Evolutionary conservation across 2,888 invertebrate genomes (phyloP).

Genomic region (Cephalotes varians): DNA sequence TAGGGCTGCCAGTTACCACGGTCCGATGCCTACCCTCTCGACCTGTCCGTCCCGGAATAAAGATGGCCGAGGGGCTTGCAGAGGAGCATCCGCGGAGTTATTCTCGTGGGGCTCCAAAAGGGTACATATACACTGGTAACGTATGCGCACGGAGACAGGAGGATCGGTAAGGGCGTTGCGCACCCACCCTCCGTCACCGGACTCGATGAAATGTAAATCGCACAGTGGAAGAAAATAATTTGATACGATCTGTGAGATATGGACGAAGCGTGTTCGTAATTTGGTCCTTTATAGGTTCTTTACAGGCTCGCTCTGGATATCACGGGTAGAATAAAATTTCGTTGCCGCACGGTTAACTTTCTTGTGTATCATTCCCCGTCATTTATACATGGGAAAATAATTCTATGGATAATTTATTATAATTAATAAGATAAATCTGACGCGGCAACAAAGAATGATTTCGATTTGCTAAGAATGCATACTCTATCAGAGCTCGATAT

Average conservation of each 20-base stretch:
- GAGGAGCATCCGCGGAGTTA: conserved; percentile 74
- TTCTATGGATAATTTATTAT: not conserved
- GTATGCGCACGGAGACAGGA: conserved; percentile 24
- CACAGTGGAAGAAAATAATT: conserved; percentile 60
- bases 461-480: not conserved
- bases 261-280: conserved; percentile 1
- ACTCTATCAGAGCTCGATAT: not conserved
- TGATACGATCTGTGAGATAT: conserved; percentile 44
- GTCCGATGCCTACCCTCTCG: conserved; percentile 85
- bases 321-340: not conserved
- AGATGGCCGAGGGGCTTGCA: conserved; percentile 81
- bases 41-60: conserved; percentile 84
- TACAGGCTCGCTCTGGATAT: not conserved
- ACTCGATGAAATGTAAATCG: conserved; percentile 73
- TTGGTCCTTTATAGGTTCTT: not conserved
- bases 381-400: not conserved
- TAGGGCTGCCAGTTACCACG: conserved; percentile 85
- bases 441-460: not conserved
- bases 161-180: conserved; percentile 6
- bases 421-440: not conserved
- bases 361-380: not conserved
- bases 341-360: not conserved
- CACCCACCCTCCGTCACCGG: conserved; percentile 31
- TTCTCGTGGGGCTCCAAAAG: conserved; percentile 78
- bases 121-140: conserved; percentile 63